Conservation (phyloP, 1,140 invertebrate species). For the Luehdorfia chinensis region DNA sequence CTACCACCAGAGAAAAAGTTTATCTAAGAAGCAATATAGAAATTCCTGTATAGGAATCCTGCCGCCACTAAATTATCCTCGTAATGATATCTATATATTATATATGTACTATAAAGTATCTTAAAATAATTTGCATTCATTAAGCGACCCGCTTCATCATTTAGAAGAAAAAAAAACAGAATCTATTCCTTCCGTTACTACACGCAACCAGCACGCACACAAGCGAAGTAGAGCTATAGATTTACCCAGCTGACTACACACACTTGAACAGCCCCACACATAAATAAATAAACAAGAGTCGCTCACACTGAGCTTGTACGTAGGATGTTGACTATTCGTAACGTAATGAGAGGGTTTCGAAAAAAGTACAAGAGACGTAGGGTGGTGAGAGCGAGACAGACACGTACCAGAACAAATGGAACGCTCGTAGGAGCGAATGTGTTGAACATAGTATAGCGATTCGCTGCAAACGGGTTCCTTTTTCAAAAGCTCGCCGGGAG, state of each 20-base stretch:
- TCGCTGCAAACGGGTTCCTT: slow-evolving; percentile 47
- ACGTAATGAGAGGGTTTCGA: slow-evolving; percentile 60
- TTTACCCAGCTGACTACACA: slow-evolving; percentile 59
- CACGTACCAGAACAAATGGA: slow-evolving; percentile 22
- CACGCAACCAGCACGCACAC: slow-evolving; percentile 21
- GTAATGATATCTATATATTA: too few relatives aligned
- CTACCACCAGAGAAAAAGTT: too few relatives aligned
- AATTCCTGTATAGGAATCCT: too few relatives aligned
- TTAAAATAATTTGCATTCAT: too few relatives aligned
- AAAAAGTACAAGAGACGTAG: slow-evolving; percentile 57
- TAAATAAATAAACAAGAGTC: slow-evolving; percentile 38
- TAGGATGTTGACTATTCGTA: slow-evolving; percentile 47
- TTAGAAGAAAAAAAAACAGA: too few relatives aligned
- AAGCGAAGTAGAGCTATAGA: slow-evolving; percentile 29
- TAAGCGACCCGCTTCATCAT: too few relatives aligned
- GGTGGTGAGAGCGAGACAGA: slow-evolving; percentile 38
- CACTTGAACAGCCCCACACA: slow-evolving; percentile 31
- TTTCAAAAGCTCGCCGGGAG: slow-evolving; percentile 64
- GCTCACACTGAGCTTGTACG: slow-evolving; percentile 34
- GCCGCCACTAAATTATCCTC: too few relatives aligned
- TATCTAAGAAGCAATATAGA: too few relatives aligned
- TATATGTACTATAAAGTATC: too few relatives aligned
- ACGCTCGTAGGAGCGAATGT: too few relatives aligned
- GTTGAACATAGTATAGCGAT: too few relatives aligned
- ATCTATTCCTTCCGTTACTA: slow-evolving; percentile 26